A percentile compares a stretch with the other conserved stretches of the same genome.
These are phyloP conservation scores for Atta texana DNA, from an alignment of 1,140 invertebrate genomes.

Conservation along the genomic window DNA sequence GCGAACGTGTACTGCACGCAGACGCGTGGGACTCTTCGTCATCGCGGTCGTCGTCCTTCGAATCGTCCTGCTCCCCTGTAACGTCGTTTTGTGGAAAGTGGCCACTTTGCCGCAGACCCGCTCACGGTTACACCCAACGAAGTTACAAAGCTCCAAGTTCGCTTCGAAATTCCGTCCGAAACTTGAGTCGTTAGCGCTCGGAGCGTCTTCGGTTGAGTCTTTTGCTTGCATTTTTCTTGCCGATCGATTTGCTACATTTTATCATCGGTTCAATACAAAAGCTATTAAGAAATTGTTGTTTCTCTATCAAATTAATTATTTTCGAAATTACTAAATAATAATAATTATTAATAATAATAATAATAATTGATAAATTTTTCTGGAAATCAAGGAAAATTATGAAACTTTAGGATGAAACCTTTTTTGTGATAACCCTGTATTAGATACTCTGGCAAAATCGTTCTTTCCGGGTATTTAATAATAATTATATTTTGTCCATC, in stretches of 20 bases:
- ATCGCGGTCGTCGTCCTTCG: conserved; percentile 29
- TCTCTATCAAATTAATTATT: too few species aligned
- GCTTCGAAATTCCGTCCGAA: conserved; percentile 34
- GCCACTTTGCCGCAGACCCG: conserved; percentile 56
- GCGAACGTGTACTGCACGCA: conserved; percentile 55
- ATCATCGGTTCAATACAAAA: neutral
- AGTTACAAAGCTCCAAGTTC: conserved; percentile 46
- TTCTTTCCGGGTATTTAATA: too few species aligned
- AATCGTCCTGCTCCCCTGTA: conserved; percentile 55
- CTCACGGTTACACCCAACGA: conserved; percentile 50
- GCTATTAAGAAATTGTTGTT: neutral
- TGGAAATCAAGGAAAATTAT: too few species aligned
- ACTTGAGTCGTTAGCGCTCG: conserved; percentile 54
- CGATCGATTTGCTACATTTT: neutral
- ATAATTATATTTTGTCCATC: too few species aligned
- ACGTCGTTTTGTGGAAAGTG: conserved; percentile 39
- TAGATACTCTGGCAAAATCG: too few species aligned
- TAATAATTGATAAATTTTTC: too few species aligned
- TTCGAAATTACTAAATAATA: too few species aligned
- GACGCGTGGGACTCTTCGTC: conserved; percentile 22
- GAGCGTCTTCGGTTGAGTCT: conserved; percentile 9
- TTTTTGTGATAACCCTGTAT: too few species aligned
- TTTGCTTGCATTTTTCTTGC: neutral
- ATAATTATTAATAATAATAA: too few species aligned
- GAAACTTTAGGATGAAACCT: too few species aligned